Conservation (phyloP, 2,797 vertebrate genomes). For the Pantherophis alleghaniensis region DNA sequence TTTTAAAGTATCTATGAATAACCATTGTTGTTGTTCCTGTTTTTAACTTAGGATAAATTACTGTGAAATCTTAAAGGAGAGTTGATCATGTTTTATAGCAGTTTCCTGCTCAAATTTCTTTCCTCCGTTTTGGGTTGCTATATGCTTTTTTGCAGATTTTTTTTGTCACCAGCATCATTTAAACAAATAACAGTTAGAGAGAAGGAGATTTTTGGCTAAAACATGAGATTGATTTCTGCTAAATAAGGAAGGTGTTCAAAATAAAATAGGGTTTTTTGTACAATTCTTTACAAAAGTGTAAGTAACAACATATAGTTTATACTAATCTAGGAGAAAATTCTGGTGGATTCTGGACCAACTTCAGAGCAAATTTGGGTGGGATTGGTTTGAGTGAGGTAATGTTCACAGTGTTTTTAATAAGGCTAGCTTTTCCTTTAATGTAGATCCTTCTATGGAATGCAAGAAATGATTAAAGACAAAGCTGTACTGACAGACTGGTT, state of each 20-base stretch:
- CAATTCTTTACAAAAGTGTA: no score
- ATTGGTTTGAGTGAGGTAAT: not conserved
- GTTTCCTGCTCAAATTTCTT: not conserved
- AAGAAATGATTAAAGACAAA: slow-evolving; percentile 39
- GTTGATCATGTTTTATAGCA: not conserved
- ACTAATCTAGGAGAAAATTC: not conserved
- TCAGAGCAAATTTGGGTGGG: not conserved
- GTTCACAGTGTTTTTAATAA: not conserved
- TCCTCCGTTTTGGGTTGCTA: not conserved
- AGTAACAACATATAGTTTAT: not conserved
- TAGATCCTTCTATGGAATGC: slow-evolving; percentile 15
- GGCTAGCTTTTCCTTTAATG: slow-evolving; percentile 7
- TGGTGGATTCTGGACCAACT: not conserved
- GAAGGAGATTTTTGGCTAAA: not conserved
- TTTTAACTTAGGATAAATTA: not conserved
- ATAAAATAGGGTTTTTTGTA: not conserved
- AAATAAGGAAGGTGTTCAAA: not conserved
- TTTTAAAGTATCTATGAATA: not conserved
- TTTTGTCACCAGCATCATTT: not conserved
- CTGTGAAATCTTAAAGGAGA: not conserved
- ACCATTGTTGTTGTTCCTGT: not conserved
- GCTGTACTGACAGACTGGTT: slow-evolving; percentile 12
- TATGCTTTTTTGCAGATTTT: not conserved
- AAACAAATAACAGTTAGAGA: not conserved
- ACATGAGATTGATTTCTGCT: not conserved